Conservation (phyloP, 2,113 vertebrate species). For the Procapra przewalskii region DNA sequence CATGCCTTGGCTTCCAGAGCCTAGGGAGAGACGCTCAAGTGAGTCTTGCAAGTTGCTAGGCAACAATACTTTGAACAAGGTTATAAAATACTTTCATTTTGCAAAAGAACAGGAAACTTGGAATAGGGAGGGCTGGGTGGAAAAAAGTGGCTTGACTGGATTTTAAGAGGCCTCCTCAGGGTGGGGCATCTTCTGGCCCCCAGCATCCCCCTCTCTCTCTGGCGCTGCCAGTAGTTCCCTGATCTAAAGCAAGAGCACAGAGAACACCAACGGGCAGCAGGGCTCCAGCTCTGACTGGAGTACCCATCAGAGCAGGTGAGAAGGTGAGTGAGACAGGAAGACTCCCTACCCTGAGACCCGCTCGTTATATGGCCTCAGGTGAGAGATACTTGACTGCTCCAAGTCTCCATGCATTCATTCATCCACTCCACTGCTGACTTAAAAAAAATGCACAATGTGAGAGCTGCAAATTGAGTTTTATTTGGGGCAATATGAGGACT, state of each 20-base stretch:
- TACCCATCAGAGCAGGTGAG: not conserved
- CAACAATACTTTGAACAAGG: constrained; percentile 13
- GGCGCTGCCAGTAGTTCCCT: not conserved
- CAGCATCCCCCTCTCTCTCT: not conserved
- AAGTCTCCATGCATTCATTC: not conserved
- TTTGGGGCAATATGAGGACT: not conserved
- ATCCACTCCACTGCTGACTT: not conserved
- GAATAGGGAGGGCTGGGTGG: not conserved
- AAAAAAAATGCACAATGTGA: not conserved
- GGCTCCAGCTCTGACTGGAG: not conserved
- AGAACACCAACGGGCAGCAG: not conserved
- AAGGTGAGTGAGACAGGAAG: not conserved
- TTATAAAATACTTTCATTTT: not conserved
- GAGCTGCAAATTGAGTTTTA: not conserved
- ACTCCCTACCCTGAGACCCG: not conserved
- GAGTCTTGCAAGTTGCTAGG: constrained; percentile 21
- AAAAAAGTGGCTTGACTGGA: not conserved
- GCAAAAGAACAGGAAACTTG: not conserved
- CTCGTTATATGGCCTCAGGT: not conserved
- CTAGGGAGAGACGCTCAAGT: not conserved
- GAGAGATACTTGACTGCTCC: not conserved
- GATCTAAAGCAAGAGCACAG: not conserved
- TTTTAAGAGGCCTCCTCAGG: not conserved
- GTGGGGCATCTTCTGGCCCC: not conserved
- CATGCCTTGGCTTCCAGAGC: not conserved